A percentile compares a stretch with the other conserved stretches of the same genome.
Evolutionary conservation across 2,113 vertebrate genomes (phyloP).

Genomic region (Archocentrus centrarchus): DNA sequence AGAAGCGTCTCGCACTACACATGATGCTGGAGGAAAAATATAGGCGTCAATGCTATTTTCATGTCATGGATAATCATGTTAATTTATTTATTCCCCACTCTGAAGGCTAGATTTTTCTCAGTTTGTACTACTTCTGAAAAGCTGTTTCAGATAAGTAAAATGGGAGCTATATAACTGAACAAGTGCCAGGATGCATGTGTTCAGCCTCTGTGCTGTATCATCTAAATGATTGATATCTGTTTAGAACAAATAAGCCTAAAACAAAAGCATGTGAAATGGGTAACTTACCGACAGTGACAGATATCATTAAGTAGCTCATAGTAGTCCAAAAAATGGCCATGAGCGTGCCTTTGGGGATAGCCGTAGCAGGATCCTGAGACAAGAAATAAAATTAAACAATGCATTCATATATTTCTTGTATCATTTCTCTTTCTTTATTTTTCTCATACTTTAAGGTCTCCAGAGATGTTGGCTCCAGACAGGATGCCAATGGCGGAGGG

Average conservation of each 20-base stretch:
- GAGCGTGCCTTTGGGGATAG: constrained; percentile 81
- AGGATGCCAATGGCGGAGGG: constrained; percentile 81
- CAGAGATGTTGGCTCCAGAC: constrained; percentile 82
- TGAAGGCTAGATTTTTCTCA: not conserved
- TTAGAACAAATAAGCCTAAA: not conserved
- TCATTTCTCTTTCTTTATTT: not conserved
- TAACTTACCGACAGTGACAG: constrained; percentile 72
- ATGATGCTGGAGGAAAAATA: constrained; percentile 61
- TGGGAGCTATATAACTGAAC: not conserved
- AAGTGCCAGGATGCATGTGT: not conserved
- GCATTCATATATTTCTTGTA: not conserved
- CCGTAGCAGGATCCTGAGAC: constrained; percentile 74
- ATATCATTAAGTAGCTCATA: constrained; percentile 73
- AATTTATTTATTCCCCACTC: not conserved
- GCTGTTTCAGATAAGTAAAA: not conserved
- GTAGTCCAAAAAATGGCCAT: constrained; percentile 80
- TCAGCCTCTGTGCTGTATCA: not conserved
- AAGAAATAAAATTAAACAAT: not conserved
- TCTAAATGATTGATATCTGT: not conserved
- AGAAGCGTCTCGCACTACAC: constrained; percentile 77
- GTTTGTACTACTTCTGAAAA: accelerated
- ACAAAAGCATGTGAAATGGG: not conserved
- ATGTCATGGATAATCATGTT: not conserved
- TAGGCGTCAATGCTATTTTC: not conserved
- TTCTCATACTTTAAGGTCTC: constrained; percentile 78